These are phyloP conservation scores for Sardinella longiceps DNA, from an alignment of 2,797 vertebrate genomes.

Conservation along the genomic window DNA sequence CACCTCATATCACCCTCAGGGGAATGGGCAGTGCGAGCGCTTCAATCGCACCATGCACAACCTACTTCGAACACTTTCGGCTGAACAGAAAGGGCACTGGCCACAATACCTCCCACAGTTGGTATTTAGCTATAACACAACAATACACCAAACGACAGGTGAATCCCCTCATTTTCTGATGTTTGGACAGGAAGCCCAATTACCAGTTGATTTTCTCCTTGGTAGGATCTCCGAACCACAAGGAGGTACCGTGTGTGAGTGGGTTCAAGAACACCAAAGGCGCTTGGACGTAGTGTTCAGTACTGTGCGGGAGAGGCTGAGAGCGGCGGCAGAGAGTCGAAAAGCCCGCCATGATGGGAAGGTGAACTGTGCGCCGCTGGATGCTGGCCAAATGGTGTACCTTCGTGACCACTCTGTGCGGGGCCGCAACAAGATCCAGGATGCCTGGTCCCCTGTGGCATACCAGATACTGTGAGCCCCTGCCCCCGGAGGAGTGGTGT, in stretches of 20 bases:
- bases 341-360: background rate
- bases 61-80: background rate
- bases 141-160: slow-evolving; percentile 24
- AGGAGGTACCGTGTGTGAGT: slow-evolving; percentile 3
- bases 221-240: slow-evolving; percentile 3
- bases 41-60: background rate
- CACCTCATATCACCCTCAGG: background rate
- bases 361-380: background rate
- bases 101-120: slow-evolving; percentile 26
- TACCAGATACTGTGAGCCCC: background rate
- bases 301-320: too few species aligned
- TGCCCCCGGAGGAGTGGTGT: background rate
- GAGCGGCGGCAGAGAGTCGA: too few species aligned
- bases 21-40: too few species aligned
- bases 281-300: background rate
- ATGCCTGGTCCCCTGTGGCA: background rate
- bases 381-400: background rate
- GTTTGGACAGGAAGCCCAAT: slow-evolving; percentile 12
- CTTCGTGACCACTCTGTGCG: background rate
- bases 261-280: background rate
- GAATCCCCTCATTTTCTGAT: slow-evolving; percentile 9
- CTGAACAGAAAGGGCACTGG: background rate
- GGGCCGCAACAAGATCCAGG: too few species aligned
- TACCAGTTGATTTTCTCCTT: too few species aligned
- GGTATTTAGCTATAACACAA: slow-evolving; percentile 29